Conservation (phyloP, 2,113 vertebrate species). For the Cavia porcellus region DNA sequence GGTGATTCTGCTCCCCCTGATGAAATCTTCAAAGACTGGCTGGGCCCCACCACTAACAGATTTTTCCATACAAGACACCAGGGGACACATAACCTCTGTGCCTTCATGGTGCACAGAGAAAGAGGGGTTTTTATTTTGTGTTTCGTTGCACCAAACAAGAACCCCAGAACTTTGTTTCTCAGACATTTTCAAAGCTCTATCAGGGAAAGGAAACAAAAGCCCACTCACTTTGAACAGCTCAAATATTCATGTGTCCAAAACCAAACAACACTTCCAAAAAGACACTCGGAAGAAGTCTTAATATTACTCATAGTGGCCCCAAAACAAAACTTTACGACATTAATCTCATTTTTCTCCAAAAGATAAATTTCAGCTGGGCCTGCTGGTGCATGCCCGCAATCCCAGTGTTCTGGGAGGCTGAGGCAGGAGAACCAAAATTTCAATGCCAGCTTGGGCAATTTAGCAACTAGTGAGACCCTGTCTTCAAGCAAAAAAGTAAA, state of each 20-base stretch:
- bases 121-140: conserved; percentile 45
- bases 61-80: conserved; percentile 54
- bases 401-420: not conserved
- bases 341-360: not conserved
- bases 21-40: conserved; percentile 74
- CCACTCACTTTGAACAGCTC: not conserved
- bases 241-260: conserved; percentile 5
- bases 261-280: not conserved
- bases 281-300: not conserved
- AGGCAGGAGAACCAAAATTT: not conserved
- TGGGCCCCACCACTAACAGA: not conserved
- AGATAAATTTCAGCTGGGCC: not conserved
- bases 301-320: not conserved
- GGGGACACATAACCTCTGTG: conserved; percentile 40
- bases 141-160: conserved; percentile 5
- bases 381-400: not conserved
- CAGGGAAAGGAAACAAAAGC: not conserved
- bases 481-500: not conserved
- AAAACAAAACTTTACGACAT: not conserved
- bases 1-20: conserved; percentile 22
- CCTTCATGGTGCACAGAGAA: not conserved
- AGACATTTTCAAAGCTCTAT: not conserved
- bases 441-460: fast-evolving
- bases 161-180: not conserved
- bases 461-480: not conserved